A percentile compares a stretch with the other conserved stretches of the same genome.
phyloP scores from a whole-genome alignment of 2,888 invertebrate species.

The Euplagia quadripunctaria region DNA sequence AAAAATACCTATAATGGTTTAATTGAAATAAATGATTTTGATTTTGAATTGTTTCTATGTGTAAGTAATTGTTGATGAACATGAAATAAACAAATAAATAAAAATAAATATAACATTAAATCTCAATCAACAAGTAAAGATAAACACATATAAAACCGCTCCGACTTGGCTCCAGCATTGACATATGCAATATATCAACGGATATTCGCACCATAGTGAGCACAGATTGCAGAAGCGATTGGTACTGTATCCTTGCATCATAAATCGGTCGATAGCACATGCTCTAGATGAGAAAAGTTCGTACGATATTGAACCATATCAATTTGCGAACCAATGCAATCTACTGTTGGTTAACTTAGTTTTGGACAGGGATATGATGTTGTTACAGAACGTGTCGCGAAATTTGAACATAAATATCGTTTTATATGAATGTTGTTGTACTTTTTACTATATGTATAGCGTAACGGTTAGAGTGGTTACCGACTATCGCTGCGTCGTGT shows the following conservation, averaged over 20 bases:
- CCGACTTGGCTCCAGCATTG: constrained; percentile 18
- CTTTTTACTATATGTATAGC: too few species aligned
- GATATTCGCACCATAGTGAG: constrained; percentile 13
- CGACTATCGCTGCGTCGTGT: too few species aligned
- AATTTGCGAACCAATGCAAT: constrained; percentile 25
- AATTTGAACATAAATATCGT: neutral
- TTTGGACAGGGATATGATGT: neutral
- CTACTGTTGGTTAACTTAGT: constrained; percentile 26
- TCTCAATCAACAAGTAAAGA: neutral
- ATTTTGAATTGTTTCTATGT: too few species aligned
- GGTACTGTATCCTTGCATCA: constrained; percentile 51
- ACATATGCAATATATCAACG: constrained; percentile 19
- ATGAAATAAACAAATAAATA: neutral
- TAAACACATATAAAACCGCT: neutral
- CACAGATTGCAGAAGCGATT: constrained; percentile 45
- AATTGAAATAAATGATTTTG: too few species aligned
- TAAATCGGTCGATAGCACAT: constrained; percentile 51
- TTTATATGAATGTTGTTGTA: neutral
- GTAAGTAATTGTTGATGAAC: too few species aligned
- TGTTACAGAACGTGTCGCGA: neutral
- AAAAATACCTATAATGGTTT: too few species aligned
- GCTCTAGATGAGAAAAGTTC: constrained; percentile 52
- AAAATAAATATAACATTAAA: neutral
- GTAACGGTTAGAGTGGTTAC: too few species aligned
- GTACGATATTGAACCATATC: constrained; percentile 31